These are phyloP conservation scores for Hylaeus volcanicus DNA, from an alignment of 1,140 invertebrate genomes.

Conservation along the genomic window DNA sequence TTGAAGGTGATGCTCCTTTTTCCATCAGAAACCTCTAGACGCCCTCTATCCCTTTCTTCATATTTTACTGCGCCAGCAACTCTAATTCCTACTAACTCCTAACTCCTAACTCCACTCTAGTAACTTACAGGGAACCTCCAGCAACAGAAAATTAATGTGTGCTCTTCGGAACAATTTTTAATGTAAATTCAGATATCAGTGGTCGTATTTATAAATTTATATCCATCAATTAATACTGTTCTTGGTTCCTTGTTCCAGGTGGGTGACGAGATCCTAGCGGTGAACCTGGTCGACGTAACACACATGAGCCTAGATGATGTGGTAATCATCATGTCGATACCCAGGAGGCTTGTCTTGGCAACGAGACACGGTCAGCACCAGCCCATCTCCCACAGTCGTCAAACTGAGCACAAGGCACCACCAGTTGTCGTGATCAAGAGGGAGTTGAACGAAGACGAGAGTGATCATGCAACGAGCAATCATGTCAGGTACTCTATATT, in stretches of 20 bases:
- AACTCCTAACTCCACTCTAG: too few species aligned
- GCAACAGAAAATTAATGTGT: too few species aligned
- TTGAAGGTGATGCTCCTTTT: constrained; percentile 84
- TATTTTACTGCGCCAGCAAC: constrained; percentile 24
- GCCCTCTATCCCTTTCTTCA: constrained; percentile 21
- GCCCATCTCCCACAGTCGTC: constrained; percentile 75
- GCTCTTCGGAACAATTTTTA: too few species aligned
- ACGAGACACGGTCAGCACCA: constrained; percentile 88
- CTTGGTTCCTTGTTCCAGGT: constrained; percentile 82
- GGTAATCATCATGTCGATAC: constrained; percentile 99
- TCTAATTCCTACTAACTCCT: background rate
- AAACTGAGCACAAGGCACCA: constrained; percentile 91
- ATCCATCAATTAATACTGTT: too few species aligned
- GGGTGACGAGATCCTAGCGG: constrained; percentile 98
- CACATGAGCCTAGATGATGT: constrained; percentile 99
- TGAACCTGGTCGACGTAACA: constrained; percentile 98
- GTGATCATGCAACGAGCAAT: constrained; percentile 78
- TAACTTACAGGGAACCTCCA: background rate
- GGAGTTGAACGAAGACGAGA: constrained; percentile 92
- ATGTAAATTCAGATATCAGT: too few species aligned
- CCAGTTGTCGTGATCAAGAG: constrained; percentile 96
- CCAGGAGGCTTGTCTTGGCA: constrained; percentile 94
- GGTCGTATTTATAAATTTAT: too few species aligned
- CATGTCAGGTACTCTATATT: constrained; percentile 78
- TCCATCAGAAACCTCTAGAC: too few species aligned